Evolutionary conservation across 1,140 invertebrate species (phyloP).

Genomic region (Cryptotermes secundus): DNA sequence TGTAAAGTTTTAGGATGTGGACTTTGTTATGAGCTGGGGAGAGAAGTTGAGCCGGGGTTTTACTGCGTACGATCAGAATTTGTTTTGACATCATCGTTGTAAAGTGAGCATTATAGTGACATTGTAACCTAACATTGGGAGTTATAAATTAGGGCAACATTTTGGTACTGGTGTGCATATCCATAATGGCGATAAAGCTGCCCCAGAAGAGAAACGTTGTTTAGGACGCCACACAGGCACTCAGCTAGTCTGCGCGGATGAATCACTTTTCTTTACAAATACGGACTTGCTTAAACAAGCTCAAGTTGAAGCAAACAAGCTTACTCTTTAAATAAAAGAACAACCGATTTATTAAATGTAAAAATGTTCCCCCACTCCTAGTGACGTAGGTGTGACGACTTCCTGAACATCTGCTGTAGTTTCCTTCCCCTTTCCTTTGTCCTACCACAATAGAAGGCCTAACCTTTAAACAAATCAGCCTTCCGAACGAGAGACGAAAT

Average conservation of each 20-base stretch:
- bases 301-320: not conserved
- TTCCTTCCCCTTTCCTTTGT: not conserved
- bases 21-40: too few species aligned
- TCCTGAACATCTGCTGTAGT: not conserved
- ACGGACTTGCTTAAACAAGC: not conserved
- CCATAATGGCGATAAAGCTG: too few species aligned
- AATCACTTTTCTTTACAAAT: not conserved
- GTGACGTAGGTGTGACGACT: not conserved
- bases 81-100: too few species aligned
- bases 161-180: too few species aligned
- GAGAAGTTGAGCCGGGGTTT: too few species aligned
- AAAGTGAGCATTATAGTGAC: too few species aligned
- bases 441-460: not conserved
- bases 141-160: too few species aligned
- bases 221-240: too few species aligned
- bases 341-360: not conserved
- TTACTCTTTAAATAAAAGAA: slow-evolving; percentile 4
- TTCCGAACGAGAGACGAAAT: not conserved
- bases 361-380: not conserved
- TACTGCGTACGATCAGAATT: too few species aligned
- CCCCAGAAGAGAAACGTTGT: too few species aligned
- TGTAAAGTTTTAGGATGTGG: too few species aligned
- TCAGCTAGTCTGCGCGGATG: not conserved
- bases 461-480: not conserved
- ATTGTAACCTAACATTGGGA: too few species aligned